A percentile compares a stretch with the other conserved stretches of the same genome.
These are phyloP conservation scores for Caenorhabditis sp. DNA, from an alignment of 2,888 invertebrate species.

Conservation along the genomic window DNA sequence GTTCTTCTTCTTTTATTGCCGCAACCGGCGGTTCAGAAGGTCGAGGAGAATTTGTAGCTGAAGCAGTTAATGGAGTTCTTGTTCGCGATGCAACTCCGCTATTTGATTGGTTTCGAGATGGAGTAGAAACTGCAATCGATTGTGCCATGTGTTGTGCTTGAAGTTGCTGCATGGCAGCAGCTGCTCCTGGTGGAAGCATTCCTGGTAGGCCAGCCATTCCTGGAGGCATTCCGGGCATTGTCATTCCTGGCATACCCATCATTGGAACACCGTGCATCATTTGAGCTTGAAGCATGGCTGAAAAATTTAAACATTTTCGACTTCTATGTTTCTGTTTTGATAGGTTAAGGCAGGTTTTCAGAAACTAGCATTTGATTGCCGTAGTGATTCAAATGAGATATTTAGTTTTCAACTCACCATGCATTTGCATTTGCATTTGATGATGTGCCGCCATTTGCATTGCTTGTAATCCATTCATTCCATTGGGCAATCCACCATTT, in stretches of 20 bases:
- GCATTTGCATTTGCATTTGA: constrained; percentile 15
- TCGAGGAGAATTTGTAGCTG: constrained; percentile 46
- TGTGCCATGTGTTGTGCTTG: constrained; percentile 25
- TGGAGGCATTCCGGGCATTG: constrained; percentile 31
- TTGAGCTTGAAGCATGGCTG: constrained; percentile 23
- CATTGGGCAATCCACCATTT: constrained; percentile 21
- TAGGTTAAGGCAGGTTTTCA: too few species aligned
- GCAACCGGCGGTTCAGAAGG: constrained; percentile 8
- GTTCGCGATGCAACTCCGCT: constrained; percentile 42
- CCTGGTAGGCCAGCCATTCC: constrained; percentile 42
- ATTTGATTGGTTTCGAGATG: constrained; percentile 44
- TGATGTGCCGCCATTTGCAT: constrained; percentile 14
- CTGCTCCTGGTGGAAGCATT: constrained; percentile 29
- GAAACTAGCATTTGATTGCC: too few species aligned
- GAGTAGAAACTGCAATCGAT: constrained; percentile 38
- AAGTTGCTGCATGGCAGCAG: constrained; percentile 30
- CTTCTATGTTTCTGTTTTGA: too few species aligned
- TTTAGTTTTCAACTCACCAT: too few species aligned
- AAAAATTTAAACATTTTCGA: neutral
- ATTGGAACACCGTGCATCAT: constrained; percentile 22
- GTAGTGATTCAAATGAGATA: too few species aligned
- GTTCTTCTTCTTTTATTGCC: constrained; percentile 6
- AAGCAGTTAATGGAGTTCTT: constrained; percentile 42
- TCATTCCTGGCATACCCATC: constrained; percentile 35
- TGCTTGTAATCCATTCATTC: constrained; percentile 13